A percentile compares a stretch with the other conserved stretches of the same genome.
phyloP scores from a whole-genome alignment of 2,797 vertebrate species.

The Salmo trutta region DNA sequence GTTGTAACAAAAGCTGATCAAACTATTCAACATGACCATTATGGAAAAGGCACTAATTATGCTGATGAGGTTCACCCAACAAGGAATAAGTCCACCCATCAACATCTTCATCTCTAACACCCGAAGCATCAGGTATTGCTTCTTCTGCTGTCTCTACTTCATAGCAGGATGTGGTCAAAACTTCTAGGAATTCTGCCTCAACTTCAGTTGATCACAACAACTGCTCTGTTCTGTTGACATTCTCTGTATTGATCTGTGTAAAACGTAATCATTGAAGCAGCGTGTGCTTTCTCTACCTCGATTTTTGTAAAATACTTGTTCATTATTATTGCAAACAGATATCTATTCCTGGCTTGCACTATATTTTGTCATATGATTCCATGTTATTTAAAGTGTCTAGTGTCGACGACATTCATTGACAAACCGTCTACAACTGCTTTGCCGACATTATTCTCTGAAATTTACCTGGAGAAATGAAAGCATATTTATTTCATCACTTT shows the following conservation, averaged over 20 bases:
- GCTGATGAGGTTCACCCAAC: no score
- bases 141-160: slow-evolving; percentile 18
- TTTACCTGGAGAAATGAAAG: slow-evolving; percentile 31
- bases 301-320: slow-evolving; percentile 57
- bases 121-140: not conserved
- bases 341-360: slow-evolving; percentile 37
- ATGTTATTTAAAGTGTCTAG: slow-evolving; percentile 60
- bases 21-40: not conserved
- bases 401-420: slow-evolving; percentile 9
- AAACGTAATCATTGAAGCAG: slow-evolving; percentile 52
- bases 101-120: no score
- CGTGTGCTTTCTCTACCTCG: slow-evolving; percentile 74
- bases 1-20: not conserved
- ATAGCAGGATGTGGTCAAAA: slow-evolving; percentile 30
- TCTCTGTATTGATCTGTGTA: slow-evolving; percentile 39
- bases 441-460: slow-evolving; percentile 32
- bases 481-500: slow-evolving; percentile 58
- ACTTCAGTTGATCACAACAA: slow-evolving; percentile 26
- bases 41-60: no score
- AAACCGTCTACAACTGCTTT: slow-evolving; percentile 24
- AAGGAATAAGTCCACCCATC: no score
- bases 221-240: slow-evolving; percentile 7
- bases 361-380: slow-evolving; percentile 51
- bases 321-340: slow-evolving; percentile 44
- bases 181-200: slow-evolving; percentile 1